Evolutionary conservation across 2,797 vertebrate genomes (phyloP), one percentile per base, ranked within the genome.

Genomic region (Cacajao melanocephalus): DNA sequence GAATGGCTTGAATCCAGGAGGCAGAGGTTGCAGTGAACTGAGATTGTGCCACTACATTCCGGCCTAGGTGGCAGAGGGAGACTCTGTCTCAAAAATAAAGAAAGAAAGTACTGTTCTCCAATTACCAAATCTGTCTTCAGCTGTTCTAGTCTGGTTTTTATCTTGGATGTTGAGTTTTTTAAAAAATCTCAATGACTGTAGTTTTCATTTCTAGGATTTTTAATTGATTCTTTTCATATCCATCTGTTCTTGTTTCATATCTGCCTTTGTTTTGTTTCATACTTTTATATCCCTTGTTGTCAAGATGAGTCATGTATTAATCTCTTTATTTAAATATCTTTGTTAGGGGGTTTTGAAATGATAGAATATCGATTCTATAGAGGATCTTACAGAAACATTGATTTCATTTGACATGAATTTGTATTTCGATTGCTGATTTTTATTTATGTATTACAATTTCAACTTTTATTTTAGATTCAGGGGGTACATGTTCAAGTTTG

Each of bases 291-390:
- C 83, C 30, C 61, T 84, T 88, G 7, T 79, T 90, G 4, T 67
- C 22, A n/a, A 20, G 80, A 10, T 57, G 33, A 87, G 36, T 82
- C 48, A 48, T 76, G 7, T 58, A 64, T 83, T 90, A 93, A 85
- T 52, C 55, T 90, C 70, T 85, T 93, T 93, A 93, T 90, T 93
- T 93, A 46, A 78, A 91, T 64, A 70, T 75, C 24, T 94, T 84
- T 87, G 41, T 85, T 86, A 80, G 44, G 87, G 24, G 36, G 55
- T 73, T 80, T 92, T 36, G 26, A 97, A 92, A 52, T 90, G 15
- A 13, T 50, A 88, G 52, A 44, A 57, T 93, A 75, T 89, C 75
- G 52, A 78, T 78, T 85, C 17, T 76, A 17, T 57, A 46, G 75
- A 83, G 48, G 48, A 76, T 88, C 55, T 22, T 70, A 22, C 64